phyloP scores from a whole-genome alignment of 2,888 invertebrate genomes.

The Eretmocerus hayati region DNA sequence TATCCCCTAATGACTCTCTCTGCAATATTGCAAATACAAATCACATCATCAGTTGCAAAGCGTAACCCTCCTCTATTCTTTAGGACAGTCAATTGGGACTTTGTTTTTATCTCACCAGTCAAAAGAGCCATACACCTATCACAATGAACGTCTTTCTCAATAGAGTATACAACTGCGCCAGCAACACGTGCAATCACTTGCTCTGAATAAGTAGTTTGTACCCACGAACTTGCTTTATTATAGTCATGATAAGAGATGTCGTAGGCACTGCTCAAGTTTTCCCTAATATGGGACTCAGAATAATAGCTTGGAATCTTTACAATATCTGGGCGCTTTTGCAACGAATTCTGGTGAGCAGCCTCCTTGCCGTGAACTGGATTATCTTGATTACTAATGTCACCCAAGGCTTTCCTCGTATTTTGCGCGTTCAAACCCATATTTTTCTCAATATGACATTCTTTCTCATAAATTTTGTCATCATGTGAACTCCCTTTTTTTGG shows the following conservation, averaged over 20 bases:
- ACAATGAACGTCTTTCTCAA: conserved; percentile 14
- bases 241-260: too few species aligned
- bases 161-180: conserved; percentile 10
- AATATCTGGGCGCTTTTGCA: too few species aligned
- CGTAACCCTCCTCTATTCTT: conserved; percentile 17
- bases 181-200: conserved; percentile 13
- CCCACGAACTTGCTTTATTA: too few species aligned
- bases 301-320: not conserved
- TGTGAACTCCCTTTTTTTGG: not conserved
- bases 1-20: conserved; percentile 8
- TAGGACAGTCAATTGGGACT: conserved; percentile 7
- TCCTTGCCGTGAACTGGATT: too few species aligned
- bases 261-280: too few species aligned
- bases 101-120: not conserved
- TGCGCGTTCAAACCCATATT: too few species aligned
- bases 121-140: conserved; percentile 8
- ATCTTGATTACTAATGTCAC: not conserved
- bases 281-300: not conserved
- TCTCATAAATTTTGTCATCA: not conserved
- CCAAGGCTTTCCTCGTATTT: not conserved
- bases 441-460: too few species aligned
- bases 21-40: conserved; percentile 5
- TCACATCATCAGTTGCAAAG: too few species aligned
- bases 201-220: conserved; percentile 12
- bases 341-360: too few species aligned